Evolutionary conservation across 1,140 invertebrate species (phyloP).

Genomic region (Cataglyphis hispanica): DNA sequence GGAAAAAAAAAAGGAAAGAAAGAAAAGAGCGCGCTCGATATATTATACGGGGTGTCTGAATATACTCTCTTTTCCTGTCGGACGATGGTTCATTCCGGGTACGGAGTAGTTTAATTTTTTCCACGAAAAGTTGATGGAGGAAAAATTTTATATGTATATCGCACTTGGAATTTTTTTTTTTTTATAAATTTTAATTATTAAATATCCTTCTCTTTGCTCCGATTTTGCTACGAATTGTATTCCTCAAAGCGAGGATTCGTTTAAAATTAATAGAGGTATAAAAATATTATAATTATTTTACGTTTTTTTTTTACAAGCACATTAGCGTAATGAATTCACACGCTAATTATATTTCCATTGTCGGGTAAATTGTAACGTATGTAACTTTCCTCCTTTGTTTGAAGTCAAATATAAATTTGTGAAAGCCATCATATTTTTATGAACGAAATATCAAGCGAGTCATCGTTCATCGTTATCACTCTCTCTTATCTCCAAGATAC

Average conservation of each 20-base stretch:
- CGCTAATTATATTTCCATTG: neutral
- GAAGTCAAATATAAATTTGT: slow-evolving; percentile 10
- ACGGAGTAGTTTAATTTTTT: neutral
- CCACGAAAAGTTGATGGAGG: neutral
- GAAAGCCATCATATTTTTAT: neutral
- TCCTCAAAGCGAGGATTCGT: neutral
- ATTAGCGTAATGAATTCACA: neutral
- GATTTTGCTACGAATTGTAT: neutral
- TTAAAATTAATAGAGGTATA: slow-evolving; percentile 13
- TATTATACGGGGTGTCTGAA: slow-evolving; percentile 56
- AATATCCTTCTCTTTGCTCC: neutral
- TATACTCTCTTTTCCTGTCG: slow-evolving; percentile 18
- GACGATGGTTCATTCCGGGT: neutral
- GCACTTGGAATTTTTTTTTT: neutral
- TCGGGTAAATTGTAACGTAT: neutral
- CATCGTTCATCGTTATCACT: neutral
- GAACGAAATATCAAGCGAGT: neutral
- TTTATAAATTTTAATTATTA: neutral
- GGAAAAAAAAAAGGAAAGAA: neutral
- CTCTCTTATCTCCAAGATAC: slow-evolving; percentile 24
- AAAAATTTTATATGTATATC: neutral
- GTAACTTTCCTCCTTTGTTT: neutral
- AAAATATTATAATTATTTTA: neutral
- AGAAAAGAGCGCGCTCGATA: slow-evolving; percentile 54
- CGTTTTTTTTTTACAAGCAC: neutral